Evolutionary conservation across 2,113 vertebrate genomes (phyloP), one percentile per base, ranked within the genome.

Genomic region (Arenaria interpres): DNA sequence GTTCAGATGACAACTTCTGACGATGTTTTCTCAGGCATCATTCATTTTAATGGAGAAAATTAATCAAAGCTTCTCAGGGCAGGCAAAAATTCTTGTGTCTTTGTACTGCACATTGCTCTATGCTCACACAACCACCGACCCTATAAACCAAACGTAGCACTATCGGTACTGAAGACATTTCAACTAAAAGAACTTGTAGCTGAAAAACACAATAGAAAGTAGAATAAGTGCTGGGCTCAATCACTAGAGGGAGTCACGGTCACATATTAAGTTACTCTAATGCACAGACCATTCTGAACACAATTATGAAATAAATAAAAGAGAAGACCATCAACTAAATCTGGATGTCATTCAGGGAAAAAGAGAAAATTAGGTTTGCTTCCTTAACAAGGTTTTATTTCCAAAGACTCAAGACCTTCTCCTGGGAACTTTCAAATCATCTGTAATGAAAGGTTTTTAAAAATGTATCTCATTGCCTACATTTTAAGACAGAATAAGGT

Each of bases 211-310:
- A 90, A 81, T 6, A 91, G 69, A 46, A 93, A 86, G n/a, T 37
- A 68, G 41, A 75, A 75, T 64, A 92, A 94, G 67, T 83, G 87
- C 83, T 89, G 77, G 62, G 41, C 71, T 91, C 90, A 80, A 90
- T 95, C 97, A 96, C 96, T 95, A 96, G 96, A 97, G 96, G 94
- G 95, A 96, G 96, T 95, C 77, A 72, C 14, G 25, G 85, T 69
- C 94, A 94, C 94, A 76, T 62, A 87, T 51, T 83, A 96, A 84
- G 76, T 68, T 76, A 59, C 51, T 90, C 41, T 63, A 89, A 95
- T 53, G 48, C 35, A 46, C 11, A 53, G 63, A 45, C 64, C 80
- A 78, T 71, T 75, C 63, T 5, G 12, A 90, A 77, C 27, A 68
- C 59, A 77, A 89, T 85, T 64, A 85, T 3, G 12, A 93, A 88